Evolutionary conservation across 2,113 vertebrate species (phyloP), one percentile per base, ranked within the genome.

Genomic region (Spermophilus dauricus): DNA sequence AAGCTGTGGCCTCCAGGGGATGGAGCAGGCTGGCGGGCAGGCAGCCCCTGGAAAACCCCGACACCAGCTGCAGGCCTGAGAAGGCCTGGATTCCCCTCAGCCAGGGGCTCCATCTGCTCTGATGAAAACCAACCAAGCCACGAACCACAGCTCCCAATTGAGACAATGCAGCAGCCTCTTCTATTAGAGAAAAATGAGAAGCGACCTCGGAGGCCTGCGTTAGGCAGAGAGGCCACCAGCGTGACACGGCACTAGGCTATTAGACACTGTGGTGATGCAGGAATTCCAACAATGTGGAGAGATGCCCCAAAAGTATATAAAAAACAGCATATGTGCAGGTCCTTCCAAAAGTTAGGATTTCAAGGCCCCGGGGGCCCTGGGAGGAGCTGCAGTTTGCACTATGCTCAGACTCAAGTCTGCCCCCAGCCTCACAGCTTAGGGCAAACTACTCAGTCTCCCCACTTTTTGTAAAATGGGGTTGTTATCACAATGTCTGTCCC

Each of bases 191-290:
- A 12, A 75, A 84, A n/a, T 4, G 3, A 26, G 18, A 45, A 76
- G 39, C 24, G 30, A 34, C 3, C 16, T 10, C 24, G 34, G 61
- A 42, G 37, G 69, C 17, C 24, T 34, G 8, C 5, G 0, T 16
- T 1, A 42, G 37, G 67, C 42, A 77, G 81, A 77, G 81, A 8
- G 48, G 28, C 28, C 14, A 2, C 2, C 20, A 17, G 1, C 3
- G 11, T 0, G 13, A 8, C 0, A 2, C 17, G 2, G 28, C 12
- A 13, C 6, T 3, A 2, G 37, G 5, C 48, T 51, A 45, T 2
- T 1, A 5, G 16, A n/a, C n/a, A 14, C 4, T 24, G 75, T 56
- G 28, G 53, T 0, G 18, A 30, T 1, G 11, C 8, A 39, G 86
- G 86, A 34, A 18, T 30, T 67, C 51, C 83, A 24, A 8, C 5